A percentile compares a stretch with the other conserved stretches of the same genome.
phyloP scores from a whole-genome alignment of 2,797 vertebrate species.

The Lithobates pipiens region DNA sequence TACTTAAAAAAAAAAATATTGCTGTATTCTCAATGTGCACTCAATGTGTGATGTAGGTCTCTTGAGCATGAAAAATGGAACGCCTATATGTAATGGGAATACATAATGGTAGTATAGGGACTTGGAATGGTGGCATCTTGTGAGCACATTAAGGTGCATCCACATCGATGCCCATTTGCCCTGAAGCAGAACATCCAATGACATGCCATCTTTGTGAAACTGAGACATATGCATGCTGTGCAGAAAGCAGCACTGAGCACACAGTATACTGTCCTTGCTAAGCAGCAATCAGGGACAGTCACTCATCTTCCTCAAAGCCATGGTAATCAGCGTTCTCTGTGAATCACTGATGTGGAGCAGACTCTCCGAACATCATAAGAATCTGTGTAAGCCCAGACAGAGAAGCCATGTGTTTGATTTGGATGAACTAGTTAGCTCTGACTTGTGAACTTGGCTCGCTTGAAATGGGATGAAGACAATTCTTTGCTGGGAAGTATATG shows the following conservation, averaged over 20 bases:
- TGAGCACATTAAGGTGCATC: constrained; percentile 9
- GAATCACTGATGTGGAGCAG: neutral
- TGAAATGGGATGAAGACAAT: neutral
- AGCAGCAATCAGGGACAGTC: constrained; percentile 16
- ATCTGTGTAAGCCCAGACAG: constrained; percentile 1
- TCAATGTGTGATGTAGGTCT: constrained; percentile 25
- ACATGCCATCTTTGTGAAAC: constrained; percentile 4
- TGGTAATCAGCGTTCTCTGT: constrained; percentile 1
- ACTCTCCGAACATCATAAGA: neutral
- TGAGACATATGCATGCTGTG: constrained; percentile 27
- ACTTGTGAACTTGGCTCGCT: neutral
- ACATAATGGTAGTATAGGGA: neutral
- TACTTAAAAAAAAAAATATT: neutral
- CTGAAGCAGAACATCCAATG: constrained; percentile 9
- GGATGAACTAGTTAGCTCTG: neutral
- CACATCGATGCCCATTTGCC: constrained; percentile 17
- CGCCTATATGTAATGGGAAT: neutral
- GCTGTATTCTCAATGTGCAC: constrained; percentile 25
- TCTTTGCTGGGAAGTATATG: constrained; percentile 1
- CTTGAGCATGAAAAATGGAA: constrained; percentile 5
- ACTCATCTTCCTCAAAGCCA: neutral
- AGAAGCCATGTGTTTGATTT: neutral
- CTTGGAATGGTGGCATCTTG: neutral
- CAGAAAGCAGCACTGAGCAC: constrained; percentile 15
- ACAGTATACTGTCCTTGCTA: constrained; percentile 33